Evolutionary conservation across 2,888 invertebrate genomes (phyloP), one percentile per base, ranked within the genome.

Genomic region (Andrena bicolor): DNA sequence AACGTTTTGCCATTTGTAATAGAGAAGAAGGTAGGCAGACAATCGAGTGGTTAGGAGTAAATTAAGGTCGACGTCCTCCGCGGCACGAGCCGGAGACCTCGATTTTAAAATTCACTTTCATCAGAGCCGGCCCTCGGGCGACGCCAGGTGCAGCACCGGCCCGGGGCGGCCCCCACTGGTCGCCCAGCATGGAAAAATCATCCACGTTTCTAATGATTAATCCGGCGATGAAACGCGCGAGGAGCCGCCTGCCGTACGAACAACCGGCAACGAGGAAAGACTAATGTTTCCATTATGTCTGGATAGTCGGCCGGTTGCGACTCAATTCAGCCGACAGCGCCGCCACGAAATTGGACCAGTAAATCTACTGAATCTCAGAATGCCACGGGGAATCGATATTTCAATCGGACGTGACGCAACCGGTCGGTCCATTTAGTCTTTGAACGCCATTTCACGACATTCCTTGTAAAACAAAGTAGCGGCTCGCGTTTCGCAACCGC

Each of bases 81-180:
- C 65, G 85, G 61, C 75, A 80, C 82, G 78, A 80, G 83, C 69
- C 81, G 41, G 61, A 79, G 83, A 83, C 85, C 80, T 30, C 82
- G 85, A 87, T 87, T 87, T 85, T 85, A 82, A 83, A 87, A 87
- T 87, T 87, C 87, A 82, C 86, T 85, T 87, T 87, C 87, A 74
- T 85, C 82, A 78, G 48, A 35, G 58, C 63, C 76, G 76, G 80
- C 82, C 86, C 69, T 77, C 77, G 56, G 69, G 49, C 65, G 76
- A 35, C 65, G 28, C 71, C 81, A 76, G 78, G 81, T 79, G 81
- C 75, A 76, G 30, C 56, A 32, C 61, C 60, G 49, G 56, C 74
- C 64, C 56, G 64, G 28, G 80, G 66, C 76, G 7, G n/a, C 75
- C 2, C 6, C 48, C 20, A 1, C 26, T 10, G 20, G 20, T 56